phyloP scores from a whole-genome alignment of 2,113 vertebrate species.

The Ia io region DNA sequence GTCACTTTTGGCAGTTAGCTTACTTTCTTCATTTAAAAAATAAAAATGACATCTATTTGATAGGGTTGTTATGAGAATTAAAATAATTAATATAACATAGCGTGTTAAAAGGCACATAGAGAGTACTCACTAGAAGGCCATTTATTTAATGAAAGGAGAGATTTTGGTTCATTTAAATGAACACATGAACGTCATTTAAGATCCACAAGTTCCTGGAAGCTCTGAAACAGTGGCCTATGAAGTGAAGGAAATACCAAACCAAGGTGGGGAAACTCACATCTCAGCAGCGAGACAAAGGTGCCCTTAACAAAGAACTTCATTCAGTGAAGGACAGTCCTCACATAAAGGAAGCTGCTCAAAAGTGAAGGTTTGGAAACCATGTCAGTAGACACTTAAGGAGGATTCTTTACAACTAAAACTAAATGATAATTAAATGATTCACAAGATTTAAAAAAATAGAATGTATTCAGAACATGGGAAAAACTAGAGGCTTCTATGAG shows the following conservation, averaged over 20 bases:
- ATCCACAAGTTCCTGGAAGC: neutral
- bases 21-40: neutral
- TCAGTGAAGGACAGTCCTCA: neutral
- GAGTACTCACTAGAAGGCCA: neutral
- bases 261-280: neutral
- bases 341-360: neutral
- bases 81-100: neutral
- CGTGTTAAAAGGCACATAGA: neutral
- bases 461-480: neutral
- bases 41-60: neutral
- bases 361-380: neutral
- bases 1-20: neutral
- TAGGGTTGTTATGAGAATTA: neutral
- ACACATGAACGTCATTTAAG: neutral
- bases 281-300: neutral
- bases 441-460: neutral
- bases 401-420: neutral
- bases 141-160: constrained; percentile 18
- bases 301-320: neutral
- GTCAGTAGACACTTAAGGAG: neutral
- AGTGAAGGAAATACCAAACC: constrained; percentile 1
- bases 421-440: neutral
- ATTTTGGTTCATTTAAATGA: neutral
- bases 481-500: neutral
- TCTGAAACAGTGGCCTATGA: neutral